Percentiles rank a stretch among this genome's conserved stretches.
Evolutionary conservation across 2,888 invertebrate species (phyloP).

Genomic region (Clepsis dumicolana): DNA sequence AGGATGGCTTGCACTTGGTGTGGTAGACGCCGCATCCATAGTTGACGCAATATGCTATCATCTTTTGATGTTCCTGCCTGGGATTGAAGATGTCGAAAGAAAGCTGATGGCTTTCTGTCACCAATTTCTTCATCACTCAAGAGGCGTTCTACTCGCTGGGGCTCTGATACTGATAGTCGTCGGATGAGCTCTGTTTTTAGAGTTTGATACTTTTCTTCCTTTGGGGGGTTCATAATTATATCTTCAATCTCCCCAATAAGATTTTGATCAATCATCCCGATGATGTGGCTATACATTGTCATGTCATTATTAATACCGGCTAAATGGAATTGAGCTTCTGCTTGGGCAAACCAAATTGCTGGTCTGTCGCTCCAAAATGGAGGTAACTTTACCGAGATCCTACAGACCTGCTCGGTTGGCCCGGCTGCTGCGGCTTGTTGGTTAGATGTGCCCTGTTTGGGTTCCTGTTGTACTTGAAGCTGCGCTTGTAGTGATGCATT

Average conservation of each 20-base stretch:
- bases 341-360: constrained; percentile 35
- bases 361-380: constrained; percentile 6
- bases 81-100: constrained; percentile 39
- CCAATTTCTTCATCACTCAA: constrained; percentile 39
- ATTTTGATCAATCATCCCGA: constrained; percentile 30
- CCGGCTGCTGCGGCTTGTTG: no score
- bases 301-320: constrained; percentile 29
- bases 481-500: no score
- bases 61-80: constrained; percentile 30
- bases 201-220: constrained; percentile 25
- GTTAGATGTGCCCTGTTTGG: no score
- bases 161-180: constrained; percentile 35
- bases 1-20: constrained; percentile 35
- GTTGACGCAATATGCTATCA: constrained; percentile 26
- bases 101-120: constrained; percentile 39
- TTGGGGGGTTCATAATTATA: constrained; percentile 37
- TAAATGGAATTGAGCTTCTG: constrained; percentile 41
- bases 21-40: constrained; percentile 41
- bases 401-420: no score
- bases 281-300: constrained; percentile 37
- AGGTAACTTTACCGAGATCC: no score
- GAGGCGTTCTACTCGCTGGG: constrained; percentile 35
- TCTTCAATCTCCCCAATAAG: constrained; percentile 34
- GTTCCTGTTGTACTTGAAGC: no score
- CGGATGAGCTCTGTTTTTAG: constrained; percentile 41